phyloP scores from a whole-genome alignment of 2,113 vertebrate species.

The Bubalus kerabau region DNA sequence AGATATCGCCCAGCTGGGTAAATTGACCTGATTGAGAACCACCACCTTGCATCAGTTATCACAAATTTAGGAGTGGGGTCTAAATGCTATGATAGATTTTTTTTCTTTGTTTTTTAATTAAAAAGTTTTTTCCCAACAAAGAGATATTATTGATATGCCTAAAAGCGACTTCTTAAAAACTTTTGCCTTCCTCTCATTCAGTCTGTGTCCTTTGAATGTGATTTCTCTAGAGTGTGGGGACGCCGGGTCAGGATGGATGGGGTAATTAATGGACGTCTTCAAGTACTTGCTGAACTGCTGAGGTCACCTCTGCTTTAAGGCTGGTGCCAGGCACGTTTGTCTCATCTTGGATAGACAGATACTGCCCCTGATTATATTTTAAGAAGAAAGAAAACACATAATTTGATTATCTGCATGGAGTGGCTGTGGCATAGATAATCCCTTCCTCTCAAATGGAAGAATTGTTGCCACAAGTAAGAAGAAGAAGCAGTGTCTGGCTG shows the following conservation, averaged over 20 bases:
- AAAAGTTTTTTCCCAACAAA: background rate
- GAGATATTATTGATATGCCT: background rate
- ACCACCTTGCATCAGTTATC: accelerated
- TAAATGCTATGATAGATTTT: background rate
- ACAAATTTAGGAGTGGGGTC: background rate
- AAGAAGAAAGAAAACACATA: conserved; percentile 36
- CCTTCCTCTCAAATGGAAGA: conserved; percentile 14
- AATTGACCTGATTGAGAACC: accelerated
- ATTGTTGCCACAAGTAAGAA: background rate
- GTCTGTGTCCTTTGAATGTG: accelerated
- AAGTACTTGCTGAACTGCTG: background rate
- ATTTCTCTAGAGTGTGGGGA: background rate
- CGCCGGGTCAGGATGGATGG: background rate
- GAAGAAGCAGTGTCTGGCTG: background rate
- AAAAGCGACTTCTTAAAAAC: background rate
- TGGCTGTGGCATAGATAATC: conserved; percentile 1
- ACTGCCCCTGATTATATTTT: conserved; percentile 47
- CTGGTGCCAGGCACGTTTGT: background rate
- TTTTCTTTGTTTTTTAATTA: background rate
- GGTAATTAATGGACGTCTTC: background rate
- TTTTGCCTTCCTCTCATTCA: background rate
- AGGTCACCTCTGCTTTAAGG: background rate
- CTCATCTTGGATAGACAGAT: conserved; percentile 13
- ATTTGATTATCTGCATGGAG: conserved; percentile 33
- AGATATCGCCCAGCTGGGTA: accelerated